A percentile compares a stretch with the other conserved stretches of the same genome.
Evolutionary conservation across 2,113 vertebrate genomes (phyloP).

Genomic region (Antechinus flavipes): DNA sequence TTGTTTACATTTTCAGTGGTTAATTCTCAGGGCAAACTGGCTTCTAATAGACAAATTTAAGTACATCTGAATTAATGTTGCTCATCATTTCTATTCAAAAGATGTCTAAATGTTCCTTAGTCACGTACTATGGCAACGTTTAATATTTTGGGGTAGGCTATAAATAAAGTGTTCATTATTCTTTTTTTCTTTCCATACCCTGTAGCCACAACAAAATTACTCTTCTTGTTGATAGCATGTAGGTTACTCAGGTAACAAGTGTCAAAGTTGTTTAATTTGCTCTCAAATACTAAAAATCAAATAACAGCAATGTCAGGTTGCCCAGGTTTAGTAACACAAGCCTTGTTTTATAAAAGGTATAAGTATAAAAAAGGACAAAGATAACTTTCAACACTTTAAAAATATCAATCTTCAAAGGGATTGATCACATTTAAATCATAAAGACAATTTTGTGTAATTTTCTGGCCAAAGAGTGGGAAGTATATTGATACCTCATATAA

Average conservation of each 20-base stretch:
- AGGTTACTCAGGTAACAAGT: slow-evolving; percentile 39
- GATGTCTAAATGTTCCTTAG: slow-evolving; percentile 66
- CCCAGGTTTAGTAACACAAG: background rate
- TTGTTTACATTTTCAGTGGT: slow-evolving; percentile 40
- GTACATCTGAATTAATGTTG: slow-evolving; percentile 57
- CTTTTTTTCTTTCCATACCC: background rate
- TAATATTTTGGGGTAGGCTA: slow-evolving; percentile 57
- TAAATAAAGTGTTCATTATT: slow-evolving; percentile 68
- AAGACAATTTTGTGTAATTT: background rate
- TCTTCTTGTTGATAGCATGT: slow-evolving; percentile 41
- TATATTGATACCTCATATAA: background rate
- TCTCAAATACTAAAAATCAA: slow-evolving; percentile 29
- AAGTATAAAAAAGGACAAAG: background rate
- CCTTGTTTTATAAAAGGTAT: background rate
- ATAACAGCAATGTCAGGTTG: background rate
- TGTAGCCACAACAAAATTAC: slow-evolving; percentile 13
- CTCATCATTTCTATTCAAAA: slow-evolving; percentile 51
- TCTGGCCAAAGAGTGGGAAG: background rate
- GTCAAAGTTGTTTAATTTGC: background rate
- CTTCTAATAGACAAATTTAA: slow-evolving; percentile 67
- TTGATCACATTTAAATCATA: background rate
- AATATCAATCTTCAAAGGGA: background rate
- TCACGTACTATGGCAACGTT: slow-evolving; percentile 41
- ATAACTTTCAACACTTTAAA: background rate
- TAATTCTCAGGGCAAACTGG: slow-evolving; percentile 60